phyloP scores from a whole-genome alignment of 2,888 invertebrate genomes.

The Microctonus hyperodae region DNA sequence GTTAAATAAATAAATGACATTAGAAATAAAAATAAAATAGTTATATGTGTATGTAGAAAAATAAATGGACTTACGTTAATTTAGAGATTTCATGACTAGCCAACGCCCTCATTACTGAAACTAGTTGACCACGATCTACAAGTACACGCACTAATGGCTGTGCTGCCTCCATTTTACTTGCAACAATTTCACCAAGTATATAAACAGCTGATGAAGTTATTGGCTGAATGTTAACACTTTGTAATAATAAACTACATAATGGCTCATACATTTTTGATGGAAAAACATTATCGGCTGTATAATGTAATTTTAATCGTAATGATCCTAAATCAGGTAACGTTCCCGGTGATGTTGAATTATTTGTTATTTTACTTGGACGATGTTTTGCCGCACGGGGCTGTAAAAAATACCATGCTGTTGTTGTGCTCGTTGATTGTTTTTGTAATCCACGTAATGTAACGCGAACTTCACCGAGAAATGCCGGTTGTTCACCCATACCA shows the following conservation, averaged over 20 bases:
- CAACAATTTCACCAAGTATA: constrained; percentile 85
- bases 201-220: constrained; percentile 83
- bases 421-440: constrained; percentile 68
- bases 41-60: constrained; percentile 24
- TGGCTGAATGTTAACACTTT: constrained; percentile 76
- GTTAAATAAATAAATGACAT: no score
- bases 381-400: constrained; percentile 74
- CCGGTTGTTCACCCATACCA: constrained; percentile 78
- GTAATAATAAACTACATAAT: constrained; percentile 78
- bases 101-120: constrained; percentile 81
- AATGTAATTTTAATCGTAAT: constrained; percentile 83
- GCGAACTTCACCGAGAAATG: constrained; percentile 88
- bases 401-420: constrained; percentile 83
- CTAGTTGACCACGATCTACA: constrained; percentile 85
- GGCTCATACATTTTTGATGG: constrained; percentile 81
- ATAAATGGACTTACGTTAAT: constrained; percentile 74
- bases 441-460: constrained; percentile 76
- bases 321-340: constrained; percentile 81
- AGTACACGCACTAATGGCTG: constrained; percentile 88
- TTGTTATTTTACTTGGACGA: constrained; percentile 67
- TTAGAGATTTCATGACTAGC: constrained; percentile 90
- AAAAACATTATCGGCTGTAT: constrained; percentile 90
- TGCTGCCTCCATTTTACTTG: constrained; percentile 87
- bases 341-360: constrained; percentile 76
- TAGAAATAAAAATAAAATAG: no score